A percentile compares a stretch with the other conserved stretches of the same genome.
These are phyloP conservation scores for Heliothis subflexa DNA, from an alignment of 1,140 invertebrate genomes.

Conservation along the genomic window DNA sequence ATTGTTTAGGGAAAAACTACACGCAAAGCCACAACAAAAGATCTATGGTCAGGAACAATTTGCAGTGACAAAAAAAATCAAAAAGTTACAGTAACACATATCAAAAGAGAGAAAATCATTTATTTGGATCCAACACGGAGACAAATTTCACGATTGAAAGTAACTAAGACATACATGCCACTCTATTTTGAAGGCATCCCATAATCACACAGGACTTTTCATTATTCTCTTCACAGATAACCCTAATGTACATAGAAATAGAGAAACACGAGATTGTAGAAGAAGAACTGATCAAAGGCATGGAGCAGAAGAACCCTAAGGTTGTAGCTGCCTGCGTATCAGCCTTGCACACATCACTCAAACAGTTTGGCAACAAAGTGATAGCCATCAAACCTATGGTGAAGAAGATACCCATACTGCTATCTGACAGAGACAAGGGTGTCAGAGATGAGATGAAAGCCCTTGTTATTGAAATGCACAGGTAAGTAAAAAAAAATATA, in stretches of 20 bases:
- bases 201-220: neutral
- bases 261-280: conserved; percentile 97
- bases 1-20: too few species aligned
- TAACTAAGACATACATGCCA: too few species aligned
- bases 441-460: conserved; percentile 97
- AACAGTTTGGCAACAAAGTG: conserved; percentile 97
- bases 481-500: too few species aligned
- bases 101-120: too few species aligned
- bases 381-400: conserved; percentile 95
- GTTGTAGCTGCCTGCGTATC: conserved; percentile 95
- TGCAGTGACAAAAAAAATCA: too few species aligned
- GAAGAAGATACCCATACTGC: conserved; percentile 93
- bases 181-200: too few species aligned
- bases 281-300: conserved; percentile 97
- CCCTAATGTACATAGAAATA: conserved; percentile 97
- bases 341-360: conserved; percentile 91
- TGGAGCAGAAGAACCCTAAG: conserved; percentile 98
- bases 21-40: too few species aligned
- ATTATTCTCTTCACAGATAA: conserved; percentile 85
- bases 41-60: too few species aligned
- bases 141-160: too few species aligned
- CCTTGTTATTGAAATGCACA: conserved; percentile 96
- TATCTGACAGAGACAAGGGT: conserved; percentile 96
- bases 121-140: too few species aligned
- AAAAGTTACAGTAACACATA: too few species aligned